Evolutionary conservation across 2,113 vertebrate species (phyloP), one percentile per base, ranked within the genome.

Genomic region (Gopherus flavomarginatus): DNA sequence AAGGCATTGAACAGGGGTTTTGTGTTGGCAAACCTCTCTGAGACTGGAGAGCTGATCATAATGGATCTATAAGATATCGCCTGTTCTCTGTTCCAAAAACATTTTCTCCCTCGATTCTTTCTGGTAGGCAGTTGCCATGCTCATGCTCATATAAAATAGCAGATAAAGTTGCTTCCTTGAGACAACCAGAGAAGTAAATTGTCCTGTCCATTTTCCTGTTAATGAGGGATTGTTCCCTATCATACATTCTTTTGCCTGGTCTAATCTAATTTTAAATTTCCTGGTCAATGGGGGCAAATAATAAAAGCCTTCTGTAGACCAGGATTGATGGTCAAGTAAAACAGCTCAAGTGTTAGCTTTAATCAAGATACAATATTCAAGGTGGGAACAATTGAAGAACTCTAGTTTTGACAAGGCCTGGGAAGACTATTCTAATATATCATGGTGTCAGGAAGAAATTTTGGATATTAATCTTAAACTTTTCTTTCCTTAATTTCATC

Each of bases 11-110:
- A 88, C 82, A 81, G 38, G 83, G 94, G 11, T 85, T 79, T n/a
- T 91, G 92, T 85, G 26, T 56, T 49, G 54, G 13, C 84, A 90
- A 79, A 93, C 81, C 87, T 95, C 29, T 84, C 92, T 49, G 42
- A 82, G 87, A 35, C 26, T 94, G 85, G 83, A 92, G 65, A 44
- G 24, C 52, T n/a, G 72, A 62, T n/a, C 78, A n/a, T 72, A 53
- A 52, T 81, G 27, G 80, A 12, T 47, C 22, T 56, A 22, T 88
- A 38, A 65, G 5, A 9, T 2, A 10, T 75, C 54, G 77, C 14
- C 27, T 49, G 29, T 3, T 29, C 52, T 86, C 21, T 52, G 29
- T 85, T 95, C 54, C 57, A 69, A 47, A 87, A 87, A 52, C 54
- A 21, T 69, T 72, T 85, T 85, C 29, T 21, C 21, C 21, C 42